Evolutionary conservation across 2,888 invertebrate genomes (phyloP).

Genomic region (Odontocerum albicorne): DNA sequence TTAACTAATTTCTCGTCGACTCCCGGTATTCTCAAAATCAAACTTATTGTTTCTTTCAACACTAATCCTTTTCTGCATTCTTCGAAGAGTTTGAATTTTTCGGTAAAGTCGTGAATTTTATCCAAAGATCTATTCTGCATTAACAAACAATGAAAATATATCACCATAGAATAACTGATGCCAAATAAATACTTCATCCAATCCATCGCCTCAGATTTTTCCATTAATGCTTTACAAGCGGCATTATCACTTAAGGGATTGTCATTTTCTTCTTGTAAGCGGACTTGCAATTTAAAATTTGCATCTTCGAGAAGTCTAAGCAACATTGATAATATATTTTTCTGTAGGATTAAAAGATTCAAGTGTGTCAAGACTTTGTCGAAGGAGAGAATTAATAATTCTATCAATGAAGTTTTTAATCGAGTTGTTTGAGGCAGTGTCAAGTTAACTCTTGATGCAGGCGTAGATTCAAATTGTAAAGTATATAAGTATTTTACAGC

Average conservation of each 20-base stretch:
- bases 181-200: conserved; percentile 63
- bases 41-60: conserved; percentile 56
- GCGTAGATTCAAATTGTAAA: conserved; percentile 59
- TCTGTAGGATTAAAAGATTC: conserved; percentile 60
- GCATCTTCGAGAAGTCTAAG: conserved; percentile 61
- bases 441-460: conserved; percentile 42
- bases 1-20: conserved; percentile 47
- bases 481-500: conserved; percentile 61
- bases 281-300: conserved; percentile 43
- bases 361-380: conserved; percentile 55
- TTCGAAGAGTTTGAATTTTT: conserved; percentile 60
- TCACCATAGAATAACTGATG: conserved; percentile 59
- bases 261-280: conserved; percentile 16
- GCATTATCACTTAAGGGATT: background rate
- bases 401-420: conserved; percentile 59
- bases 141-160: conserved; percentile 61
- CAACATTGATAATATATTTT: conserved; percentile 64
- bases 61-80: conserved; percentile 62
- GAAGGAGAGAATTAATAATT: conserved; percentile 59
- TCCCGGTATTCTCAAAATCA: conserved; percentile 56
- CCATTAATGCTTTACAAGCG: background rate
- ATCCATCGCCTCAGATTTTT: conserved; percentile 49
- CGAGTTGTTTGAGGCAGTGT: conserved; percentile 48
- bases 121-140: conserved; percentile 58
- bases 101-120: conserved; percentile 58